Evolutionary conservation across 2,113 vertebrate species (phyloP).

Genomic region (Rhabdornis inornatus): DNA sequence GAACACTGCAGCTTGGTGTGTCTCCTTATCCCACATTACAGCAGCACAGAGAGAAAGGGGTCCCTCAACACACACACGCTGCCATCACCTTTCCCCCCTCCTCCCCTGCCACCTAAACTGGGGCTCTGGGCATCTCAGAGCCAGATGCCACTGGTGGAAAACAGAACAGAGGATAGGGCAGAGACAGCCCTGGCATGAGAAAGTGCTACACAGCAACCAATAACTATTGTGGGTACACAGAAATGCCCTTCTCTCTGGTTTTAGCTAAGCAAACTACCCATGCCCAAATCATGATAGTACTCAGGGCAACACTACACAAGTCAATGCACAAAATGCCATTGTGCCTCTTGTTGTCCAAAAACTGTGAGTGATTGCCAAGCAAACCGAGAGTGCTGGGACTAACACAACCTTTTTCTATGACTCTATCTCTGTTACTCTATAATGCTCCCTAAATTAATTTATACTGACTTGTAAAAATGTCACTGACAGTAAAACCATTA

Average conservation of each 20-base stretch:
- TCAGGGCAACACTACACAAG: background rate
- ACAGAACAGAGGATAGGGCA: background rate
- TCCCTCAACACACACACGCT: no score
- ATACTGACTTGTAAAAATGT: background rate
- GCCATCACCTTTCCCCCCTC: background rate
- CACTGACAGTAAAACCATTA: background rate
- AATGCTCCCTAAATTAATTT: background rate
- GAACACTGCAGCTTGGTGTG: background rate
- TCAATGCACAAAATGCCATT: background rate
- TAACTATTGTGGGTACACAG: background rate
- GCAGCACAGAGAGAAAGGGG: background rate
- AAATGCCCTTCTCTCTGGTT: background rate
- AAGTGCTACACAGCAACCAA: background rate
- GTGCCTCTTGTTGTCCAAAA: background rate
- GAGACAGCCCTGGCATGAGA: background rate
- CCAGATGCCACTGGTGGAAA: background rate
- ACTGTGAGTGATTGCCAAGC: background rate
- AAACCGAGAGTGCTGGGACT: background rate
- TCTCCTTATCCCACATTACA: background rate
- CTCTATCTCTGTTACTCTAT: background rate
- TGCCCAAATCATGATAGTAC: background rate
- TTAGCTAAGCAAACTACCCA: background rate
- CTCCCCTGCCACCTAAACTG: background rate
- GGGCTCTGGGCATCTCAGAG: background rate
- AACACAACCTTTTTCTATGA: background rate